A percentile compares a stretch with the other conserved stretches of the same genome.
These are phyloP conservation scores for Morpho achilles DNA, from an alignment of 2,888 invertebrate species.

Conservation along the genomic window DNA sequence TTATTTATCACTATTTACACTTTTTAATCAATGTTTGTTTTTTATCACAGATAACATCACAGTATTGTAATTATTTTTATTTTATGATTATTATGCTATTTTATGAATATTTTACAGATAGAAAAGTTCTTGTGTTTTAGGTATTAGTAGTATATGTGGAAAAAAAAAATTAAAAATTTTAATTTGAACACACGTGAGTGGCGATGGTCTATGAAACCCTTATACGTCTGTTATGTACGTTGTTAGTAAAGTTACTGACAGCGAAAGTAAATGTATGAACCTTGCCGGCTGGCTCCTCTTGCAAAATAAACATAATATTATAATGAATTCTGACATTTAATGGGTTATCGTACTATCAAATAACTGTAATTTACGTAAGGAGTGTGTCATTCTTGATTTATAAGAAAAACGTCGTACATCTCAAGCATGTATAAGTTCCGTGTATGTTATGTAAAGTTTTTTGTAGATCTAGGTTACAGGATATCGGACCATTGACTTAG, in stretches of 20 bases:
- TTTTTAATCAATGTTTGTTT: neutral
- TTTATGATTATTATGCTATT: too few relatives aligned
- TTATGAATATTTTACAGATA: neutral
- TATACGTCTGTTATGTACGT: constrained; percentile 49
- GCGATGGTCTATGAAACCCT: constrained; percentile 20
- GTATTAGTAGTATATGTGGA: neutral
- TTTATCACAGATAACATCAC: constrained; percentile 18
- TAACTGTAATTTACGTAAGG: constrained; percentile 12
- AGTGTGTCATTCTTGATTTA: neutral
- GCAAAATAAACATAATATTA: constrained; percentile 24
- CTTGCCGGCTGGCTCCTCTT: constrained; percentile 33
- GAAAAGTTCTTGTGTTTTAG: neutral
- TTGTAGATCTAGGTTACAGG: too few relatives aligned
- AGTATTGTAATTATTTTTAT: neutral
- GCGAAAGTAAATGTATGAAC: constrained; percentile 58
- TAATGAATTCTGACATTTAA: constrained; percentile 22
- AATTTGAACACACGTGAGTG: constrained; percentile 13
- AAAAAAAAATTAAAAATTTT: neutral
- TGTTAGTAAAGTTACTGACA: constrained; percentile 50
- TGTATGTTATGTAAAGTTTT: too few relatives aligned
- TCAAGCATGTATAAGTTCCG: neutral
- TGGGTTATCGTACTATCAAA: constrained; percentile 12
- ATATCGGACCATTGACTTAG: too few relatives aligned
- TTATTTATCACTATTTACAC: constrained; percentile 1
- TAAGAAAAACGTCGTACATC: too few relatives aligned